These are phyloP conservation scores for Panopea generosa DNA, from an alignment of 2,888 invertebrate genomes.

Conservation along the genomic window DNA sequence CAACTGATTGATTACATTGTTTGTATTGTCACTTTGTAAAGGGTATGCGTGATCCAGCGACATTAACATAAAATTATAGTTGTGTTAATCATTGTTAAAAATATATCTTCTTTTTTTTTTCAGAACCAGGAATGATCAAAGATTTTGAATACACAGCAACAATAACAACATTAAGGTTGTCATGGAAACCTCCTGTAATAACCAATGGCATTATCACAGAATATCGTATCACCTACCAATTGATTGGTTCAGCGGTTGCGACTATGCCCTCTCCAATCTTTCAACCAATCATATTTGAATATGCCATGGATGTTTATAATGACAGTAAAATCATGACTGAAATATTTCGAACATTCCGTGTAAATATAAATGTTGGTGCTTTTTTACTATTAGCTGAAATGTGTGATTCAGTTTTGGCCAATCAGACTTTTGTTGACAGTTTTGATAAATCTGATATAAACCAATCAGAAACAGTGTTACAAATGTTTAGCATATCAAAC, in stretches of 20 bases:
- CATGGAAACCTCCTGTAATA: slow-evolving; percentile 64
- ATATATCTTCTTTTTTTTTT: slow-evolving; percentile 40
- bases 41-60: too few species aligned
- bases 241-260: slow-evolving; percentile 40
- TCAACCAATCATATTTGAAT: slow-evolving; percentile 35
- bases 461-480: slow-evolving; percentile 31
- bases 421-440: slow-evolving; percentile 27
- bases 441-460: slow-evolving; percentile 22
- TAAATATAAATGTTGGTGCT: slow-evolving; percentile 12
- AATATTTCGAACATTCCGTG: slow-evolving; percentile 29
- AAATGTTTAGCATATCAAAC: slow-evolving; percentile 27
- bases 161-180: slow-evolving; percentile 52
- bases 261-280: slow-evolving; percentile 8
- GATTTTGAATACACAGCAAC: slow-evolving; percentile 46
- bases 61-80: too few species aligned
- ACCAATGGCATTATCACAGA: slow-evolving; percentile 65
- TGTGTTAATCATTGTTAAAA: too few species aligned
- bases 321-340: slow-evolving; percentile 11
- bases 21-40: too few species aligned
- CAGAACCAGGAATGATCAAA: slow-evolving; percentile 65
- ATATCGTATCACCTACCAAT: slow-evolving; percentile 57
- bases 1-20: too few species aligned
- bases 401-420: slow-evolving; percentile 43
- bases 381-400: slow-evolving; percentile 28
- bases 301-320: slow-evolving; percentile 32